Evolutionary conservation across 2,113 vertebrate species (phyloP).

Genomic region (Podocnemis expansa): DNA sequence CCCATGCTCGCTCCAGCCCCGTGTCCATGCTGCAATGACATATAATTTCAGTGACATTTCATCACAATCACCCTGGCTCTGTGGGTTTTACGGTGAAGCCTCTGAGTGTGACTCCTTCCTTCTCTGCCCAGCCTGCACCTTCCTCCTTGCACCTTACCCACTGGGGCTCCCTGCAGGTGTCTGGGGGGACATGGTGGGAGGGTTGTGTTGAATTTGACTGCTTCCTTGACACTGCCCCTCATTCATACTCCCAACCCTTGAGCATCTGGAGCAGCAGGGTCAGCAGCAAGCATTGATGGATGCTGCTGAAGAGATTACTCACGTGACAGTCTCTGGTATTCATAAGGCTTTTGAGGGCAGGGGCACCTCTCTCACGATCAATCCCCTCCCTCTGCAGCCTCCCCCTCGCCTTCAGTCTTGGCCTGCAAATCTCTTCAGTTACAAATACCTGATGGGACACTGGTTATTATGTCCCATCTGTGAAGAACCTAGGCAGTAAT

Average conservation of each 20-base stretch:
- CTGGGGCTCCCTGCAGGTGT: rapidly evolving
- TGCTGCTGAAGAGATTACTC: not conserved
- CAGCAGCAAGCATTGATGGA: not conserved
- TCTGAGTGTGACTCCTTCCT: not conserved
- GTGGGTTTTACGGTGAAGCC: not conserved
- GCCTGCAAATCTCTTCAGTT: not conserved
- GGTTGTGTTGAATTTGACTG: not conserved
- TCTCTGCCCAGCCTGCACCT: not conserved
- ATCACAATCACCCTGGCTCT: not conserved
- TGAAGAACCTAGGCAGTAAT: too few species aligned
- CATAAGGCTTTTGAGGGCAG: slow-evolving; percentile 45
- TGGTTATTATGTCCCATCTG: too few species aligned
- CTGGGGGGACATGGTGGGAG: not conserved
- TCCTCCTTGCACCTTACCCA: rapidly evolving
- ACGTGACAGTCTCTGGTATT: slow-evolving; percentile 77
- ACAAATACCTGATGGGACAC: too few species aligned
- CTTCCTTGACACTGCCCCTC: not conserved
- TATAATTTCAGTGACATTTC: not conserved
- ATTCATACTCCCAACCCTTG: slow-evolving; percentile 36
- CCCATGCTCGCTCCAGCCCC: not conserved
- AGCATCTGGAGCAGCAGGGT: not conserved
- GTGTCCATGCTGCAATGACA: rapidly evolving
- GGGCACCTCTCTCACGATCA: not conserved
- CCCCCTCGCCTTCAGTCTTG: not conserved
- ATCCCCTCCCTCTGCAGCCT: not conserved